These are phyloP conservation scores for Chalcosyrphus nemorum DNA, from an alignment of 2,888 invertebrate species.

Conservation along the genomic window DNA sequence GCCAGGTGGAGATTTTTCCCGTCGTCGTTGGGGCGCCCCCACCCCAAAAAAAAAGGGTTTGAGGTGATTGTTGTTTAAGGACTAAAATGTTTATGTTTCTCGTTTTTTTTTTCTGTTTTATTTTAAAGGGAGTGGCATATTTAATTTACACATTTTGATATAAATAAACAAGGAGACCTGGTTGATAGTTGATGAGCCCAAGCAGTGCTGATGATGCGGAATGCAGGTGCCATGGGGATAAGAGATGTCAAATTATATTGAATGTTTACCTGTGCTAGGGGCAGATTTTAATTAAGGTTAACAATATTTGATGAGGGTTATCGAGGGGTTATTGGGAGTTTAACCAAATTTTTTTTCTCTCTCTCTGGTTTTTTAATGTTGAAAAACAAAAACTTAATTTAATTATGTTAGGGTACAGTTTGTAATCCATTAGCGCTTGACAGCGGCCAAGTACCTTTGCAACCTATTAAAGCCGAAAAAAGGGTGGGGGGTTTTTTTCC, in stretches of 20 bases:
- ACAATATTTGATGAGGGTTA: conserved; percentile 64
- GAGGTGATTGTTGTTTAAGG: conserved; percentile 1
- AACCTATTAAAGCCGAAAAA: not conserved
- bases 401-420: not conserved
- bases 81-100: too few species aligned
- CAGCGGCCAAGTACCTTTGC: not conserved
- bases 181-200: conserved; percentile 28
- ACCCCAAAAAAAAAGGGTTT: too few species aligned
- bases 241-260: conserved; percentile 19
- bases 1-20: conserved; percentile 12
- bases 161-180: conserved; percentile 9
- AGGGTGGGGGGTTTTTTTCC: not conserved
- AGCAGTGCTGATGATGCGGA: conserved; percentile 14
- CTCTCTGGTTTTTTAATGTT: not conserved
- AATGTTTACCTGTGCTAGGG: conserved; percentile 14
- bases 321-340: not conserved
- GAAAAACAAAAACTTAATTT: not conserved
- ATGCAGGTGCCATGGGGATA: conserved; percentile 38
- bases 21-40: not conserved
- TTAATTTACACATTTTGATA: conserved; percentile 31
- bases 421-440: not conserved
- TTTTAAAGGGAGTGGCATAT: not conserved
- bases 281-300: conserved; percentile 58
- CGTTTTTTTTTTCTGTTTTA: not conserved
- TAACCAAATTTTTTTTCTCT: too few species aligned